Conservation (phyloP, 2,797 vertebrate species). For the Pitangus sulphuratus region DNA sequence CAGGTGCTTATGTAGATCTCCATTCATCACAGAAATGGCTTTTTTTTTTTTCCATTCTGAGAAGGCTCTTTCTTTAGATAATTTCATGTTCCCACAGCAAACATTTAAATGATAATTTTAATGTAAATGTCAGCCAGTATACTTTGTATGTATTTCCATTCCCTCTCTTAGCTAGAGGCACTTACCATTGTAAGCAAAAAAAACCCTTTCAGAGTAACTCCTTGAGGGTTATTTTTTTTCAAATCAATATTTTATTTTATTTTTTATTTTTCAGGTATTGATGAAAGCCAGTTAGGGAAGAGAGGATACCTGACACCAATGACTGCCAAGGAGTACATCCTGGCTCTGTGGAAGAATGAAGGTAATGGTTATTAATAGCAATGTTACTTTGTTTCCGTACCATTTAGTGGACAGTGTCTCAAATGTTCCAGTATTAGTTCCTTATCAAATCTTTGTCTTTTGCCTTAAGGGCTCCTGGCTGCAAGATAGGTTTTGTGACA, state of each 20-base stretch:
- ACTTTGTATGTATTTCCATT: not conserved
- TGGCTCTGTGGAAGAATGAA: slow-evolving; percentile 89
- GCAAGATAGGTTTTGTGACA: not conserved
- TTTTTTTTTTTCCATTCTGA: not conserved
- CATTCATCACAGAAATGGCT: not conserved
- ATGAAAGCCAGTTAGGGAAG: slow-evolving; percentile 79
- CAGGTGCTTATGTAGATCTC: not conserved
- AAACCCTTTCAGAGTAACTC: not conserved
- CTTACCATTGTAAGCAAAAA: not conserved
- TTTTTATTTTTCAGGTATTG: slow-evolving; percentile 61
- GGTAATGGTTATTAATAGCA: slow-evolving; percentile 72
- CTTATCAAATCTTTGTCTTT: not conserved
- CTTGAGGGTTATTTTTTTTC: not conserved
- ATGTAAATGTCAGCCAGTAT: not conserved
- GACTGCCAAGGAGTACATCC: slow-evolving; percentile 84
- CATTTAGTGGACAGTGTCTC: not conserved
- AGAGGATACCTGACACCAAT: slow-evolving; percentile 89
- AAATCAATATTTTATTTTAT: not conserved
- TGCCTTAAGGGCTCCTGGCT: not conserved
- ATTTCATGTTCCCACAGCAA: not conserved
- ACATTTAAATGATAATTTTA: not conserved
- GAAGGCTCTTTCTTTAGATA: not conserved
- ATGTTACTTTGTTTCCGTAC: not conserved
- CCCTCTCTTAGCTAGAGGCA: not conserved
- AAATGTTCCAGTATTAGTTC: not conserved